Percentiles rank a stretch among this genome's conserved stretches.
Evolutionary conservation across 2,888 invertebrate species (phyloP).

Genomic region (Scaptomyza tumidula): DNA sequence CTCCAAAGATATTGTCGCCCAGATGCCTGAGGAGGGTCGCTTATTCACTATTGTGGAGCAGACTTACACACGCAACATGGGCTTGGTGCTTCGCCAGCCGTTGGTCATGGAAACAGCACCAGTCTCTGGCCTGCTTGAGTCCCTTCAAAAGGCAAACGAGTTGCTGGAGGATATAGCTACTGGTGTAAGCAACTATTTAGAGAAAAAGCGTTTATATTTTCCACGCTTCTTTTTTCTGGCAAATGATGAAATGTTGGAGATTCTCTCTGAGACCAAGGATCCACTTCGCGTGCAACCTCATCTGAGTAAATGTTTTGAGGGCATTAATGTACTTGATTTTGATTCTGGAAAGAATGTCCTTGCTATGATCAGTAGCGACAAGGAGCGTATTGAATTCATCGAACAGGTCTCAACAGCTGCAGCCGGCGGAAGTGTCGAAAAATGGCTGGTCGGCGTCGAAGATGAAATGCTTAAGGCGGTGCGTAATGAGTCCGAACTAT

Average conservation of each 20-base stretch:
- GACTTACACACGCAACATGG: conserved; percentile 85
- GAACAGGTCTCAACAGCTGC: conserved; percentile 85
- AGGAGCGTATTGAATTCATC: conserved; percentile 86
- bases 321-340: conserved; percentile 86
- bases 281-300: conserved; percentile 87
- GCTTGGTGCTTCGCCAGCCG: conserved; percentile 79
- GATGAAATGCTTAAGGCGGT: conserved; percentile 87
- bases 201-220: conserved; percentile 88
- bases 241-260: conserved; percentile 90
- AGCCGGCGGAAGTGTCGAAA: conserved; percentile 87
- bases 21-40: conserved; percentile 88
- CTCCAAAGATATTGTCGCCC: conserved; percentile 87
- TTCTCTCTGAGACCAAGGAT: conserved; percentile 89
- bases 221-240: conserved; percentile 91
- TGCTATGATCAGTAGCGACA: conserved; percentile 87
- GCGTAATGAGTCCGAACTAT: conserved; percentile 83
- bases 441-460: conserved; percentile 88
- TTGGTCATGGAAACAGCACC: conserved; percentile 85
- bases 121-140: conserved; percentile 88
- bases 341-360: conserved; percentile 86
- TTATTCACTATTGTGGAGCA: conserved; percentile 86
- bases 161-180: conserved; percentile 87
- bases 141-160: conserved; percentile 86
- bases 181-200: conserved; percentile 88
- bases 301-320: conserved; percentile 89